A percentile compares a stretch with the other conserved stretches of the same genome.
Conservation (phyloP, 1,140 invertebrate species). For the Diorhabda carinulata region DNA sequence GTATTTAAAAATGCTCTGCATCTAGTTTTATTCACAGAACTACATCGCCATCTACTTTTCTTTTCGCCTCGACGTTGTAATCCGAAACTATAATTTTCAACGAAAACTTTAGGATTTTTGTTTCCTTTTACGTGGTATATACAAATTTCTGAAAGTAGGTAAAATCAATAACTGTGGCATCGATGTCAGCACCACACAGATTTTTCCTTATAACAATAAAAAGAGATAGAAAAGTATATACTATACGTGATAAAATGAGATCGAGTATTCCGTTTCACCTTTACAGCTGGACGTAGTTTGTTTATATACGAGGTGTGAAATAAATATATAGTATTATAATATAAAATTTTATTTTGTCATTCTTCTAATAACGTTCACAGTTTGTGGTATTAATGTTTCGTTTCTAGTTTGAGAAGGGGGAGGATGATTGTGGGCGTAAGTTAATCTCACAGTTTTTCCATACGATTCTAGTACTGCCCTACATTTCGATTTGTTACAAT, state of each 20-base stretch:
- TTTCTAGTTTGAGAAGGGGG: slow-evolving; percentile 8
- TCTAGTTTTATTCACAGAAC: slow-evolving; percentile 14
- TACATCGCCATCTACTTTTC: slow-evolving; percentile 26
- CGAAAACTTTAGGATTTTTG: slow-evolving; percentile 10
- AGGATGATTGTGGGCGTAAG: slow-evolving; percentile 22
- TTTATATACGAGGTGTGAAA: no score
- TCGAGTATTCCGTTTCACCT: no score
- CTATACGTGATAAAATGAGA: no score
- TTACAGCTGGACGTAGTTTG: no score
- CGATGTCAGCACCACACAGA: no score
- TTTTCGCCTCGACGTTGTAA: slow-evolving; percentile 14
- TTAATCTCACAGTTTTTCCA: slow-evolving; percentile 19
- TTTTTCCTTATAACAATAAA: no score
- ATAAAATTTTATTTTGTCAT: no score
- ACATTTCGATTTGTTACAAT: slow-evolving; percentile 30
- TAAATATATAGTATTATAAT: no score
- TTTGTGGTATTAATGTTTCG: slow-evolving; percentile 10
- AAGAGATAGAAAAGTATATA: no score
- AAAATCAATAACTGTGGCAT: background rate
- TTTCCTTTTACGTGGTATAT: slow-evolving; percentile 8
- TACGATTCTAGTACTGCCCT: slow-evolving; percentile 21
- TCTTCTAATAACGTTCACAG: slow-evolving; percentile 13
- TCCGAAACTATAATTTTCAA: slow-evolving; percentile 5
- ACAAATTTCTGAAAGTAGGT: slow-evolving; percentile 9
- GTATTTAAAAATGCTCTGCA: slow-evolving; percentile 26